phyloP scores from a whole-genome alignment of 2,113 vertebrate species.

The Danionella cerebrum region DNA sequence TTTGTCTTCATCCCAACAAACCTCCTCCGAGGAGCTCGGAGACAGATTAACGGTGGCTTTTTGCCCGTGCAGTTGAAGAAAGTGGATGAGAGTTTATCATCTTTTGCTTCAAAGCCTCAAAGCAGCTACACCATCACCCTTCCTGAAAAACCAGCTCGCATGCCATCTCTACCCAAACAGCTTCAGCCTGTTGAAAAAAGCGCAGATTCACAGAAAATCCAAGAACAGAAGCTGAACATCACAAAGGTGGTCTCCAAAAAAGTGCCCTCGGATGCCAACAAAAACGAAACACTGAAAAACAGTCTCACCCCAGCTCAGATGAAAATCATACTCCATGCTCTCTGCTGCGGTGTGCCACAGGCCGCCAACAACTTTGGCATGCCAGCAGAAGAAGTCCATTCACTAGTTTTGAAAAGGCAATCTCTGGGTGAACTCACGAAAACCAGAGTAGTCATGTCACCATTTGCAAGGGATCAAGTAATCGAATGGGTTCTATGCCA shows the following conservation, averaged over 20 bases:
- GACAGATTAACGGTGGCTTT: neutral
- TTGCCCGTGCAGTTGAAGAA: slow-evolving; percentile 14
- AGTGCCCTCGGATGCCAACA: neutral
- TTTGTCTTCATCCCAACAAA: slow-evolving; percentile 38
- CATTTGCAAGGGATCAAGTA: slow-evolving; percentile 64
- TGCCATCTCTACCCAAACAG: slow-evolving; percentile 6
- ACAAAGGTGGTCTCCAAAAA: neutral
- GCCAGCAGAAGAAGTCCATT: slow-evolving; percentile 55
- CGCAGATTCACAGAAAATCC: slow-evolving; percentile 1
- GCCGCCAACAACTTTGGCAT: slow-evolving; percentile 66
- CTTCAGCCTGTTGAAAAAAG: slow-evolving; percentile 10
- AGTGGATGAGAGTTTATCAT: neutral
- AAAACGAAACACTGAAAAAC: slow-evolving; percentile 36
- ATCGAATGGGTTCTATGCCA: slow-evolving; percentile 74
- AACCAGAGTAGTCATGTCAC: slow-evolving; percentile 35
- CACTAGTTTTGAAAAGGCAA: slow-evolving; percentile 56
- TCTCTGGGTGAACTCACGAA: slow-evolving; percentile 49
- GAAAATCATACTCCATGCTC: slow-evolving; percentile 63
- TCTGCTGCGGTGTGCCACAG: slow-evolving; percentile 70
- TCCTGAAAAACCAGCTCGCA: neutral
- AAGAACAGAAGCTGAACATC: neutral
- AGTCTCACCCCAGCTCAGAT: slow-evolving; percentile 63
- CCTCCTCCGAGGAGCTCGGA: neutral
- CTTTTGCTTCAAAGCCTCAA: no score
- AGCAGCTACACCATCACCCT: slow-evolving; percentile 11